Evolutionary conservation across 2,888 invertebrate genomes (phyloP).

Genomic region (Coleophora deauratella): DNA sequence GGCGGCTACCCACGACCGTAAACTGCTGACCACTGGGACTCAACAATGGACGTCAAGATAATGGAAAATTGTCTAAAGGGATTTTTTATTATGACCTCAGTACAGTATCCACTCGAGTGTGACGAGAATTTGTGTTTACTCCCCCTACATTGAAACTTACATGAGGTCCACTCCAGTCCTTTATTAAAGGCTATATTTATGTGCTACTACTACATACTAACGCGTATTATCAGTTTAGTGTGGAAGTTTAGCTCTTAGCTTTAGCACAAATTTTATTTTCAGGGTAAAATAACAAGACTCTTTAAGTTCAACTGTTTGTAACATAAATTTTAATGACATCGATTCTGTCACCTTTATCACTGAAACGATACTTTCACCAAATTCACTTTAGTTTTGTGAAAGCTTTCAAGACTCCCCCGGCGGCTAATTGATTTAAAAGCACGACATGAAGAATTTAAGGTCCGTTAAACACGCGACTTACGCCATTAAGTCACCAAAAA

Average conservation of each 20-base stretch:
- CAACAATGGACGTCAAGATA: constrained; percentile 59
- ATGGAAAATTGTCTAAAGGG: constrained; percentile 67
- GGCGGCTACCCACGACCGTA: constrained; percentile 48
- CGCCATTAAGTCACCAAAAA: constrained; percentile 27
- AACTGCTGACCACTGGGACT: constrained; percentile 55
- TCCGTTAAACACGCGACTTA: constrained; percentile 36
- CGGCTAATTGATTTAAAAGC: constrained; percentile 46
- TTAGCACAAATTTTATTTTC: too few relatives aligned
- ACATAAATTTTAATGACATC: not conserved
- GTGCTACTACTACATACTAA: not conserved
- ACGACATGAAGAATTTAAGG: constrained; percentile 38
- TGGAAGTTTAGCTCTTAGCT: too few relatives aligned
- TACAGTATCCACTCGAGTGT: constrained; percentile 45
- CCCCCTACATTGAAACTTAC: constrained; percentile 36
- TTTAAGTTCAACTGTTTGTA: not conserved
- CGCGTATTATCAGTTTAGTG: too few relatives aligned
- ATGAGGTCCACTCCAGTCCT: constrained; percentile 18
- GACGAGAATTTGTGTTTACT: constrained; percentile 51
- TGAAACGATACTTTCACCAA: constrained; percentile 2
- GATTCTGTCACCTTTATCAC: constrained; percentile 1
- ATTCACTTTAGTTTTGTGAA: constrained; percentile 24
- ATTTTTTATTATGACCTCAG: constrained; percentile 62
- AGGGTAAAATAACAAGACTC: not conserved
- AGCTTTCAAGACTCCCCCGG: constrained; percentile 36
- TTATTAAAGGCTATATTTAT: constrained; percentile 14